Evolutionary conservation across 2,888 invertebrate species (phyloP), one percentile per base, ranked within the genome.

Genomic region (Cheilosia soror): DNA sequence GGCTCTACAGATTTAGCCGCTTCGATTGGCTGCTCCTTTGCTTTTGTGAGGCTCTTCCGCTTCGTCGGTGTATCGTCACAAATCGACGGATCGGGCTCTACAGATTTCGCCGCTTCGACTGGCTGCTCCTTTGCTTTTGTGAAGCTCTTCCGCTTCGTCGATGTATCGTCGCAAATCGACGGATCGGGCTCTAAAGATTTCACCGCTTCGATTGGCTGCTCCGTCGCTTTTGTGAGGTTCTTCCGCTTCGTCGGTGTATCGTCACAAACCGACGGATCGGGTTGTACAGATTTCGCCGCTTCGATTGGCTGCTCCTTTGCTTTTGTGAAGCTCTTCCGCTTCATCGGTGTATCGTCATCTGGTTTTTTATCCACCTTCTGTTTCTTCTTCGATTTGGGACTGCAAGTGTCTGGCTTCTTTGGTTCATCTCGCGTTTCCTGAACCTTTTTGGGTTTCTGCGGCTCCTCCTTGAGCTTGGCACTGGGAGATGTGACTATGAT

Each of bases 331-430:
- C 37, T 62, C 55, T 85, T 85, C 1, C 76, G 58, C 58, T 85
- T 83, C 4, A 31, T 15, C 25, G 33, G 7, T n/a, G 31, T 47
- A 4, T 71, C 51, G 9, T 66, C 65, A 2, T 80, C 76, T 1
- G 29, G 31, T 25, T 80, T 79, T 20, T 76, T 85, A 0, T 68
- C 66, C 37, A 15, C 33, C 9, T 80, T 85, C 9, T 37, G 27
- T 20, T 76, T 85, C 31, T 75, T 84, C 47, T 79, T 83, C 0
- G 62, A 2, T 15, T 72, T 83, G 9, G 78, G 78, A 66, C 82
- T 78, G 13, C 29, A 6, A 0, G 11, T 2, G 2, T 60, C 71
- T 1, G 37, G 2, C 55, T 77, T 72, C 31, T 58, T 73, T 4
- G 37, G 53, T 25, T 75, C 69, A 15, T 75, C 84, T 15, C 2